These are phyloP conservation scores for Drosophila prolongata DNA, from an alignment of 2,888 invertebrate genomes.

Conservation along the genomic window DNA sequence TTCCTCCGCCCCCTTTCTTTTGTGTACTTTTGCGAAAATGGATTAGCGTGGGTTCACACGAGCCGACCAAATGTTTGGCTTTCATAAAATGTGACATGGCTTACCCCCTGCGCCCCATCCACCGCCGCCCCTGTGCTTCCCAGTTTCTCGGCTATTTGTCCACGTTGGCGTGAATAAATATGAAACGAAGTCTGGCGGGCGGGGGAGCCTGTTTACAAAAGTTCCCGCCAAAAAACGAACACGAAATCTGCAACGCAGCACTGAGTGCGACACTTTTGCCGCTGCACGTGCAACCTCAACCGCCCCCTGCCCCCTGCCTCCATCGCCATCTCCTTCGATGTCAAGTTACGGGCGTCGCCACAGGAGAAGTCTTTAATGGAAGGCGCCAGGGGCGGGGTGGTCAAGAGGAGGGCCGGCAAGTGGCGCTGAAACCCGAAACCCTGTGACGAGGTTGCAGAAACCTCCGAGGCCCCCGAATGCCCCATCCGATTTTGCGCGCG, in stretches of 20 bases:
- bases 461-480: background rate
- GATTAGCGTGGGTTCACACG: conserved; percentile 77
- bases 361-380: conserved; percentile 62
- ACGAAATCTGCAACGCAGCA: conserved; percentile 70
- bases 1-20: background rate
- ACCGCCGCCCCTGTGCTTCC: background rate
- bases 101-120: background rate
- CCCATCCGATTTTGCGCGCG: conserved; percentile 63
- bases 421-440: conserved; percentile 63
- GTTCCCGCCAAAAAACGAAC: conserved; percentile 64
- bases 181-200: conserved; percentile 33
- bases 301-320: background rate
- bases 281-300: conserved; percentile 66
- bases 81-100: conserved; percentile 74
- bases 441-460: conserved; percentile 33
- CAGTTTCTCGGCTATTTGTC: conserved; percentile 36
- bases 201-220: conserved; percentile 60
- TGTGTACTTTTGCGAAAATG: conserved; percentile 68
- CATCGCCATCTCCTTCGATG: conserved; percentile 49
- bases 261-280: conserved; percentile 63
- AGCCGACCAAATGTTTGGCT: conserved; percentile 77
- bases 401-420: conserved; percentile 5
- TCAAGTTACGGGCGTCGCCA: conserved; percentile 62
- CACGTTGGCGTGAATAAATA: conserved; percentile 64
- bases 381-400: conserved; percentile 31